phyloP scores from a whole-genome alignment of 2,888 invertebrate genomes.

The Euplexia lucipara region DNA sequence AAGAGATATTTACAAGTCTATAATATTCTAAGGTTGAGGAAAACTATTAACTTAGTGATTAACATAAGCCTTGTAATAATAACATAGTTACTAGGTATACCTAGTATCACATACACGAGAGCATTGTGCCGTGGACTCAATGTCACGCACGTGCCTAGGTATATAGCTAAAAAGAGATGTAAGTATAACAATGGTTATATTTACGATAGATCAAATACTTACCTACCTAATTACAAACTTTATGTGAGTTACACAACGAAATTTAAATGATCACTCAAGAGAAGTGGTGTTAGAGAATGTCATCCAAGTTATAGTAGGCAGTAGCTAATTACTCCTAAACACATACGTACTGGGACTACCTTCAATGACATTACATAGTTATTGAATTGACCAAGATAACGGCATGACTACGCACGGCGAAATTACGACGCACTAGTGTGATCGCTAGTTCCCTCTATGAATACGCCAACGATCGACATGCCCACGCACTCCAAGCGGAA shows the following conservation, averaged over 20 bases:
- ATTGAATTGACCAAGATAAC: slow-evolving; percentile 87
- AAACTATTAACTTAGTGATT: slow-evolving; percentile 38
- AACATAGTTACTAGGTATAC: slow-evolving; percentile 27
- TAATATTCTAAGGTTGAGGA: slow-evolving; percentile 30
- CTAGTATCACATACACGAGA: slow-evolving; percentile 46
- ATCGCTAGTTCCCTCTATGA: slow-evolving; percentile 72
- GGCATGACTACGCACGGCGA: slow-evolving; percentile 85
- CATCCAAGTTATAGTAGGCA: slow-evolving; percentile 46
- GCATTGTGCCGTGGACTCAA: slow-evolving; percentile 73
- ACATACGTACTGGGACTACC: slow-evolving; percentile 26
- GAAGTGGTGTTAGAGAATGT: slow-evolving; percentile 48
- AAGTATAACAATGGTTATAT: slow-evolving; percentile 63
- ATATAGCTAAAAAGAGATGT: slow-evolving; percentile 66
- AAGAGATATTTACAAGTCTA: slow-evolving; percentile 6
- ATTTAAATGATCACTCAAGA: slow-evolving; percentile 33
- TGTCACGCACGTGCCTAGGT: slow-evolving; percentile 79
- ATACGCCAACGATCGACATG: slow-evolving; percentile 66
- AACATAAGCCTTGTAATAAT: slow-evolving; percentile 39
- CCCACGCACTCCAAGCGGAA: slow-evolving; percentile 68
- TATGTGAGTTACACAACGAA: slow-evolving; percentile 65
- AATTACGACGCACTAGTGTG: slow-evolving; percentile 87
- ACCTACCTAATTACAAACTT: slow-evolving; percentile 57
- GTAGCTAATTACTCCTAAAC: slow-evolving; percentile 51
- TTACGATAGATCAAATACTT: slow-evolving; percentile 62
- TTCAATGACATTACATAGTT: slow-evolving; percentile 73